These are phyloP conservation scores for Celastrina argiolus DNA, from an alignment of 2,888 invertebrate genomes.

Conservation along the genomic window DNA sequence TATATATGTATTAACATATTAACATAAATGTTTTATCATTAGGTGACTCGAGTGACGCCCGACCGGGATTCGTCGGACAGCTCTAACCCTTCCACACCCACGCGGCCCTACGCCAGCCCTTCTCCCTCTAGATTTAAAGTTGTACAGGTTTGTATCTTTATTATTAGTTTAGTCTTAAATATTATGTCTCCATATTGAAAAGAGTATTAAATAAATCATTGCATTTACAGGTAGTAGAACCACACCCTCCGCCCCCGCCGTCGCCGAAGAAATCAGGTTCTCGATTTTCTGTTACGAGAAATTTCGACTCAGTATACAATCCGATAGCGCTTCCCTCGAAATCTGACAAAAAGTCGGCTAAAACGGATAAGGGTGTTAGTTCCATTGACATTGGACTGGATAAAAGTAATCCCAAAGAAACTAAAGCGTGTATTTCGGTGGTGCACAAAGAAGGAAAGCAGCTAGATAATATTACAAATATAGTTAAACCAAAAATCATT, in stretches of 20 bases:
- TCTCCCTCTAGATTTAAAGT: constrained; percentile 78
- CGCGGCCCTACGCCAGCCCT: constrained; percentile 78
- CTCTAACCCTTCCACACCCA: constrained; percentile 57
- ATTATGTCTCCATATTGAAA: background rate
- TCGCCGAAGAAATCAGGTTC: constrained; percentile 72
- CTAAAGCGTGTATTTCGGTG: constrained; percentile 5
- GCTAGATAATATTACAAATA: constrained; percentile 21
- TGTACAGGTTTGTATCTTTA: constrained; percentile 53
- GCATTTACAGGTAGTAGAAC: constrained; percentile 56
- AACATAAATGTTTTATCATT: constrained; percentile 24
- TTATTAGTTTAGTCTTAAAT: background rate
- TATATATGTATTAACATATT: no score
- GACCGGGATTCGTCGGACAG: constrained; percentile 58
- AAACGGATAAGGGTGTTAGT: constrained; percentile 18
- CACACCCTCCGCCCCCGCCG: constrained; percentile 75
- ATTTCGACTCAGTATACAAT: constrained; percentile 60
- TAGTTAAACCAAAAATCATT: constrained; percentile 13
- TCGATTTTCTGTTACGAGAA: constrained; percentile 67
- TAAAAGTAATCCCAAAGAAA: constrained; percentile 22
- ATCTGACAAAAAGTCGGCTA: background rate
- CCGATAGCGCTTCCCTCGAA: constrained; percentile 35
- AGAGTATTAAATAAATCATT: background rate
- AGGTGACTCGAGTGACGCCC: constrained; percentile 67
- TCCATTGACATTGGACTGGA: constrained; percentile 22
- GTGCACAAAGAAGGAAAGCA: constrained; percentile 10